phyloP scores from a whole-genome alignment of 2,113 vertebrate genomes.

The Apus apus region DNA sequence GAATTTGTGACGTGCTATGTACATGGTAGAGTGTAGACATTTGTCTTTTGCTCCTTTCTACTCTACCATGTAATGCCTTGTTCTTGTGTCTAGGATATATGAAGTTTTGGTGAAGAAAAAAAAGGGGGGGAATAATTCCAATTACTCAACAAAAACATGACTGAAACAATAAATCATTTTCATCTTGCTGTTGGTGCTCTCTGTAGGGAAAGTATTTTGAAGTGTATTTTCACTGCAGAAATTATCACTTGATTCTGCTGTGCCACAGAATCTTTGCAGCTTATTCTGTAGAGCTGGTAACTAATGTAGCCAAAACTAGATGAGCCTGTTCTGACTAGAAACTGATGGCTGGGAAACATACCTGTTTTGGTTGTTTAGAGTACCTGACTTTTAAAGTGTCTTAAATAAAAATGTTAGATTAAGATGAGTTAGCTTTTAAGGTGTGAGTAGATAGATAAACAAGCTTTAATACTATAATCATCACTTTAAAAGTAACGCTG shows the following conservation, averaged over 20 bases:
- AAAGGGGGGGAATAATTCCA: neutral
- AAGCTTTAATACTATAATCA: conserved; percentile 45
- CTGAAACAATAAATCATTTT: neutral
- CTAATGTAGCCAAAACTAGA: neutral
- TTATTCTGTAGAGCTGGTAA: neutral
- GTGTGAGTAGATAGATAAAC: conserved; percentile 14
- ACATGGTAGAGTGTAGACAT: rapidly evolving
- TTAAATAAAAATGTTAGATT: neutral
- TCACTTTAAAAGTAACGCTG: conserved; percentile 47
- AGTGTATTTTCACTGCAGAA: neutral
- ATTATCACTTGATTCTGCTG: neutral
- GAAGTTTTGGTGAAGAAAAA: neutral
- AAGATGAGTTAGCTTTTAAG: conserved; percentile 7
- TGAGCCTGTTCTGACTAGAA: neutral
- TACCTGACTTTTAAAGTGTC: neutral
- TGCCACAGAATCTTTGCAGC: neutral
- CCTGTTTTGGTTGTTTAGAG: neutral
- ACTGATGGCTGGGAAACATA: neutral
- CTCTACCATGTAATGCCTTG: neutral
- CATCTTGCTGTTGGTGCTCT: neutral
- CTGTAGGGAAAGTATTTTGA: neutral
- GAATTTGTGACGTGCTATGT: neutral
- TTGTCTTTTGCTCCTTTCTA: neutral
- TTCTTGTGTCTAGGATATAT: neutral
- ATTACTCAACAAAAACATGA: neutral